phyloP scores from a whole-genome alignment of 2,113 vertebrate genomes.

The Ophiodon elongatus region DNA sequence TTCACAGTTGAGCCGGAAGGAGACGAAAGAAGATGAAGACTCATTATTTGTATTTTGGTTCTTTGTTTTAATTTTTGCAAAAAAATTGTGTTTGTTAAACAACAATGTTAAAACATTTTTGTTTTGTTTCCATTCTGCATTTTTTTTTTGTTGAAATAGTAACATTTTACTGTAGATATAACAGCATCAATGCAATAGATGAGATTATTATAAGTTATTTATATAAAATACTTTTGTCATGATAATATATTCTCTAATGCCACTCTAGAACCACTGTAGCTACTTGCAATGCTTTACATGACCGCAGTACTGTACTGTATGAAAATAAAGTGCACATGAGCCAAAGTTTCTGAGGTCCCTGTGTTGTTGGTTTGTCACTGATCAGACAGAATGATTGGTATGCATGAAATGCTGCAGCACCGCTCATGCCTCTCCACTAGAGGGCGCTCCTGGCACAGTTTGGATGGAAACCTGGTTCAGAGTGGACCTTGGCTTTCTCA shows the following conservation, averaged over 20 bases:
- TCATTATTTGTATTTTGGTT: slow-evolving; percentile 23
- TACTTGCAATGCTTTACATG: slow-evolving; percentile 71
- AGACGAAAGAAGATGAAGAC: slow-evolving; percentile 36
- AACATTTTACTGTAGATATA: slow-evolving; percentile 30
- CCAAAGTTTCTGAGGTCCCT: neutral
- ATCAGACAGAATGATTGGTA: neutral
- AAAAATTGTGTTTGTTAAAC: slow-evolving; percentile 5
- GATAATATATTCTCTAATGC: slow-evolving; percentile 48
- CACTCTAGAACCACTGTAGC: slow-evolving; percentile 64
- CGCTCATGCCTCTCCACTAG: slow-evolving; percentile 43
- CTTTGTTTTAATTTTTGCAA: slow-evolving; percentile 7
- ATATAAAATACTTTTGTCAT: slow-evolving; percentile 51
- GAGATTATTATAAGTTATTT: slow-evolving; percentile 60
- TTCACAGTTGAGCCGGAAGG: slow-evolving; percentile 21
- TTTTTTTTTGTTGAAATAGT: neutral
- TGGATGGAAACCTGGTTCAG: neutral
- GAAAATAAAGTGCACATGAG: slow-evolving; percentile 72
- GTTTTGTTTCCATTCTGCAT: slow-evolving; percentile 20
- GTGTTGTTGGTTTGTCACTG: neutral
- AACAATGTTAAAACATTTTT: slow-evolving; percentile 42
- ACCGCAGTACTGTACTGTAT: slow-evolving; percentile 75
- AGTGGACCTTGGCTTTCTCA: neutral
- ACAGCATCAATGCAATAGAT: slow-evolving; percentile 16
- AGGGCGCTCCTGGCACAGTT: slow-evolving; percentile 9
- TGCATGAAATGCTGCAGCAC: neutral